These are phyloP conservation scores for Sebastes itinus DNA, from an alignment of 2,797 vertebrate genomes.

Conservation along the genomic window DNA sequence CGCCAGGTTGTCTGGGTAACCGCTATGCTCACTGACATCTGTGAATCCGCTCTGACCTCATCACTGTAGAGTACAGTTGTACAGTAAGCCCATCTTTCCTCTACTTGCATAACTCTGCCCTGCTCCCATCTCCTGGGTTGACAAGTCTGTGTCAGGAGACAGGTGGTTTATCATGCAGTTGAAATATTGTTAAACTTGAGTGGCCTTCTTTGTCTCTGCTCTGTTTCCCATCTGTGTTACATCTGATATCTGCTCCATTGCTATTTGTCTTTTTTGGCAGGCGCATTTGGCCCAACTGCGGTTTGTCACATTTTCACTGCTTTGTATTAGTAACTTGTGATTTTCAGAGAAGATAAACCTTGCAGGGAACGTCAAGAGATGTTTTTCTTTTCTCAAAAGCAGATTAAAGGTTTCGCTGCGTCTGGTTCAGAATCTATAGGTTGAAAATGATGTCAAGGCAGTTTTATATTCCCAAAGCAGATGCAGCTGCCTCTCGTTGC, in stretches of 20 bases:
- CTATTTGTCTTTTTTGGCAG: constrained; percentile 7
- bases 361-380: background rate
- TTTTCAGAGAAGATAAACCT: constrained; percentile 7
- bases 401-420: background rate
- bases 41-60: constrained; percentile 47
- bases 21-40: constrained; percentile 34
- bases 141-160: background rate
- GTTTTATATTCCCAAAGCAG: constrained; percentile 38
- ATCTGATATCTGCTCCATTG: constrained; percentile 7
- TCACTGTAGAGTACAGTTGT: constrained; percentile 4
- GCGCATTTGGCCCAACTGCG: constrained; percentile 1
- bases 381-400: background rate
- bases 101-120: constrained; percentile 25
- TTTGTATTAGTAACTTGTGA: background rate
- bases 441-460: constrained; percentile 18
- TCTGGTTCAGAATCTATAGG: constrained; percentile 24
- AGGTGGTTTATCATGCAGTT: constrained; percentile 1
- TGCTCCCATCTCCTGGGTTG: background rate
- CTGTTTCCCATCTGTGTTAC: constrained; percentile 2
- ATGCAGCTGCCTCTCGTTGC: constrained; percentile 34
- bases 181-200: background rate
- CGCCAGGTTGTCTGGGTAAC: constrained; percentile 29
- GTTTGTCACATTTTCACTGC: constrained; percentile 26
- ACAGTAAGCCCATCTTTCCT: constrained; percentile 18
- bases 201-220: background rate